Base-by-base conservation (phyloP, 2,113 vertebrate species). In the Mus musculus region DNA sequence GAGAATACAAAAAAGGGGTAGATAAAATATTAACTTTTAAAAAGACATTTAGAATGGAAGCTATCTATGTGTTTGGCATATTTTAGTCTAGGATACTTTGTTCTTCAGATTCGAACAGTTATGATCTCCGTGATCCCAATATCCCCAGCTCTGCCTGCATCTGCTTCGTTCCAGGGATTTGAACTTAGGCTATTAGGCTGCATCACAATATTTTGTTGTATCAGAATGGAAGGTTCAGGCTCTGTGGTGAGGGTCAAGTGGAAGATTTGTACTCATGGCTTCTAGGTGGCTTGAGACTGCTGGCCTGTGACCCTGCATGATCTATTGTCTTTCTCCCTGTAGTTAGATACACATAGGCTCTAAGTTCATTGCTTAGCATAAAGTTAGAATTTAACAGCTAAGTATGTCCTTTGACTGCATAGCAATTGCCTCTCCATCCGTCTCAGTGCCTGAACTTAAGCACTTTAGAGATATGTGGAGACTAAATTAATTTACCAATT, bases 51-150 rank as follows among this genome's bases (percentile, higher is more conserved):
- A 17, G 46, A 89, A 52, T 96, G 89, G 49, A 65, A 87, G 88
- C 93, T 93, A 71, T 30, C 49, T 94, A 19, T 88, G 4, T 65
- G 7, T 39, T 94, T 94, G 82, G 11, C 42, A 78, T 33, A 11
- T 20, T 52, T 59, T 59, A 42, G 2, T 39, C 30, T 56, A 75
- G 26, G 61, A 3, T 30, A 49, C 63, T 95, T 94, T 91, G 7
- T 93, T 94, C 26, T 92, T 77, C 59, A 73, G 20, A 19, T 91
- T 95, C 78, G 91, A 91, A 72, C 19, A 42, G 46, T 80, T 80
- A 14, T 85, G 49, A 88, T 56, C 46, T 46, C 36, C 36, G 33
- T 42, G 76, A 93, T 17, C 39, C n/a, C 52, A 92, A 87, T 76
- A 71, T 33, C 52, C 72, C 16, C 28, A 56, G 65, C 11, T 93